A percentile compares a stretch with the other conserved stretches of the same genome.
Evolutionary conservation across 1,140 invertebrate species (phyloP).

Genomic region (Scaptomyza hsui): DNA sequence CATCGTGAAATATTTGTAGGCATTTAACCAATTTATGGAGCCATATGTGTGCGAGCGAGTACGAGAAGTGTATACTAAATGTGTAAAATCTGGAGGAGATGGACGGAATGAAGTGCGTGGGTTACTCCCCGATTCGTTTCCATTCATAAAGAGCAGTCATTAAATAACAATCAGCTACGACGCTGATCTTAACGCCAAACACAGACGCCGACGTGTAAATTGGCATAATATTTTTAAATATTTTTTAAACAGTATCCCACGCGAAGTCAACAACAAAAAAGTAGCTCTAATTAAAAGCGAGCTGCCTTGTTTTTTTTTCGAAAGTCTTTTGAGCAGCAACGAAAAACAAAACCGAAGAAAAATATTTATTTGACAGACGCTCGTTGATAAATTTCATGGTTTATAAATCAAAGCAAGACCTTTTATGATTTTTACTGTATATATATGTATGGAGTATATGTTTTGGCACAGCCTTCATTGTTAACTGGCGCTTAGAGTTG

Average conservation of each 20-base stretch:
- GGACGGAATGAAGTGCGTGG: slow-evolving; percentile 30
- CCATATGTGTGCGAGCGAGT: slow-evolving; percentile 35
- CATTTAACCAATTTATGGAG: slow-evolving; percentile 76
- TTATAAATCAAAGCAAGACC: slow-evolving; percentile 40
- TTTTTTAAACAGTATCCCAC: slow-evolving; percentile 50
- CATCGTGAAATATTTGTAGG: slow-evolving; percentile 77
- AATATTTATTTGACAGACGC: slow-evolving; percentile 59
- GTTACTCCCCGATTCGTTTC: slow-evolving; percentile 46
- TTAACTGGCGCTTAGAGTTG: slow-evolving; percentile 39
- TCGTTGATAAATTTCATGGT: slow-evolving; percentile 54
- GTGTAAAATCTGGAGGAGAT: slow-evolving; percentile 9
- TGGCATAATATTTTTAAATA: slow-evolving; percentile 58
- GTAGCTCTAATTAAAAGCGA: slow-evolving; percentile 75
- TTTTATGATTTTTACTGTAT: not conserved
- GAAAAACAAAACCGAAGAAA: slow-evolving; percentile 18
- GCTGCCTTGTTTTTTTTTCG: slow-evolving; percentile 50
- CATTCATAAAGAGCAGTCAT: slow-evolving; percentile 78
- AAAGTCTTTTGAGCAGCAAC: slow-evolving; percentile 40
- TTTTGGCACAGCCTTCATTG: slow-evolving; percentile 42
- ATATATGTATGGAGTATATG: not conserved
- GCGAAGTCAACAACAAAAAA: slow-evolving; percentile 40
- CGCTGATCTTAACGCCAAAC: slow-evolving; percentile 74
- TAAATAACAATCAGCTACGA: slow-evolving; percentile 76
- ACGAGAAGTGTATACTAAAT: slow-evolving; percentile 57
- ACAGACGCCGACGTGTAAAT: slow-evolving; percentile 77